Evolutionary conservation across 2,113 vertebrate genomes (phyloP).

Genomic region (Eclectus roratus): DNA sequence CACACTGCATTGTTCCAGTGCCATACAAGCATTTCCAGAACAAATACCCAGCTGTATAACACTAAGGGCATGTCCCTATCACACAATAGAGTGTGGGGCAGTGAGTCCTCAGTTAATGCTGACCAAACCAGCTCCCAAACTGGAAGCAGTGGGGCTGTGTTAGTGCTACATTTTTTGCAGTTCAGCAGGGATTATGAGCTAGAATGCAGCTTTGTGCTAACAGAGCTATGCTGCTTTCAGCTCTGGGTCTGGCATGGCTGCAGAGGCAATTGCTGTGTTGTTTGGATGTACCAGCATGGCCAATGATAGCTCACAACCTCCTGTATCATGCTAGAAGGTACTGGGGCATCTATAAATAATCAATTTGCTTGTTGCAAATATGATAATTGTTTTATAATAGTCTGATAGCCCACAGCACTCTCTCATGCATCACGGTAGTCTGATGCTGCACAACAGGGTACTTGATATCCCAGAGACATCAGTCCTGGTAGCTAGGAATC

Average conservation of each 20-base stretch:
- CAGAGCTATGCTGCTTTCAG: neutral
- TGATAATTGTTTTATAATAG: neutral
- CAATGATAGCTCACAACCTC: neutral
- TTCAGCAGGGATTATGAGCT: neutral
- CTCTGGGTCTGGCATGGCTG: neutral
- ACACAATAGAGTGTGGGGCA: neutral
- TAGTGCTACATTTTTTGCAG: neutral
- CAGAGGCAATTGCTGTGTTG: neutral
- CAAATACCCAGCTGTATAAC: constrained; percentile 1
- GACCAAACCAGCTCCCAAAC: neutral
- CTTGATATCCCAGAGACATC: neutral
- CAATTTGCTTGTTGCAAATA: neutral
- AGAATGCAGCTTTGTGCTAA: neutral
- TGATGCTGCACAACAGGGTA: neutral
- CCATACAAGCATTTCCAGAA: neutral
- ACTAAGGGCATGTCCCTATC: neutral
- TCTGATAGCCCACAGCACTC: neutral
- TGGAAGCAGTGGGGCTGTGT: neutral
- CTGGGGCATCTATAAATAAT: neutral
- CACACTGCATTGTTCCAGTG: neutral
- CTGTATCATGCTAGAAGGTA: neutral
- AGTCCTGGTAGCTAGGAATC: neutral
- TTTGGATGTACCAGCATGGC: neutral
- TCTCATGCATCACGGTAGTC: neutral
- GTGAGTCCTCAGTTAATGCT: neutral